phyloP scores from a whole-genome alignment of 2,797 vertebrate genomes.

The Chlorospingus semifuscus region DNA sequence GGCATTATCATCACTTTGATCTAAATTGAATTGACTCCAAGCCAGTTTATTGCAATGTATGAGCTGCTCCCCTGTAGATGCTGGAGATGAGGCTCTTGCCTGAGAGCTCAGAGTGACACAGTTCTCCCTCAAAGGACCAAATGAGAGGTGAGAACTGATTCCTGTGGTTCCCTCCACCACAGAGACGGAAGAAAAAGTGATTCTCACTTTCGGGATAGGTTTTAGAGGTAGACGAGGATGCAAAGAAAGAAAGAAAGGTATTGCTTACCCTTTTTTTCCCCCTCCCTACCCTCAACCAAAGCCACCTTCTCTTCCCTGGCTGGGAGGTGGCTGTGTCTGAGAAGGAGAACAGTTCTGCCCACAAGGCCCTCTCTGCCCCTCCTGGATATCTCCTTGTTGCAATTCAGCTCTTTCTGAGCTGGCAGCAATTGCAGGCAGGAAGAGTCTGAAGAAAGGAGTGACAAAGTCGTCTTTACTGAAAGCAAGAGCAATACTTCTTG shows the following conservation, averaged over 20 bases:
- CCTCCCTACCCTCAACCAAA: not conserved
- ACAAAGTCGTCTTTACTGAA: not conserved
- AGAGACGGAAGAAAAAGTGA: not conserved
- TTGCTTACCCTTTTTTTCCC: not conserved
- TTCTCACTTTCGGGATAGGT: not conserved
- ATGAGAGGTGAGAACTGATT: not conserved
- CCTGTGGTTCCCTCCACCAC: not conserved
- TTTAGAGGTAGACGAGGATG: not conserved
- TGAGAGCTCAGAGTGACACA: not conserved
- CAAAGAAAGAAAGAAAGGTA: not conserved
- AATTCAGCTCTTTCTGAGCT: not conserved
- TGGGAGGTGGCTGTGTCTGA: not conserved
- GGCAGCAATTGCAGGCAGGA: not conserved
- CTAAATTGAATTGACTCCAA: conserved; percentile 47
- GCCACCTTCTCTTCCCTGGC: not conserved
- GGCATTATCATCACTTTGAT: conserved; percentile 27
- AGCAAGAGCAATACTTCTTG: not conserved
- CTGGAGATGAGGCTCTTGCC: not conserved
- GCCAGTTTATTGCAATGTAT: not conserved
- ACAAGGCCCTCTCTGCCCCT: not conserved
- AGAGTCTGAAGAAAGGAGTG: not conserved
- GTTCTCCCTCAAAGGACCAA: not conserved
- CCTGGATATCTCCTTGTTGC: not conserved
- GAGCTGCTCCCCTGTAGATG: not conserved
- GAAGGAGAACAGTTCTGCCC: not conserved